Base-by-base conservation (phyloP, 2,888 invertebrate species). In the Drosophila bunnanda region DNA sequence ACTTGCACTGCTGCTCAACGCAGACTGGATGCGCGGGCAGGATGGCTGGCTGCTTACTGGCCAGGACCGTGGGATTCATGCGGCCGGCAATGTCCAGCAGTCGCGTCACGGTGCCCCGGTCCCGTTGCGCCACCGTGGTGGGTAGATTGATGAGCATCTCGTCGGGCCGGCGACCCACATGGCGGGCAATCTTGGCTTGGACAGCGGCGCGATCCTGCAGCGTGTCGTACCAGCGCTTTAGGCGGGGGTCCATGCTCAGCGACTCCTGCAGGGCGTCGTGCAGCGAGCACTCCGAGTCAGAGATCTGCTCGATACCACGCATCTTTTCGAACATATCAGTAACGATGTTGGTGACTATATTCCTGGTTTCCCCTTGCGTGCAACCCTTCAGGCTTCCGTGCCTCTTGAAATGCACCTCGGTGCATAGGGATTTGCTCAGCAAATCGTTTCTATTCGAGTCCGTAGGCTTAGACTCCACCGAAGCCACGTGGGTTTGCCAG, bases 131-230 rank as follows among this genome's bases (percentile, higher is more conserved):
- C 4, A 88, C 57, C 0, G 86, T 81, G 4, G 66, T 41, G 8
- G 77, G 65, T n/a, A 78, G 68, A 79, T 90, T 91, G 50, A 83
- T 80, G 2, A 90, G 75, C 74, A 91, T 79, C 48, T 83, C 81
- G 0, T 74, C 36, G 2, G 78, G 75, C 0, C 20, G 58, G 12
- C 88, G 88, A 1, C 84, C 86, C 0, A 75, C 78, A 30, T 71
- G 72, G 0, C 36, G 43, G 7, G 17, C 36, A 17, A 91, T 91
- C 55, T 68, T 78, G 0, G 9, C 0, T 32, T 84, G 82, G 9
- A 90, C 43, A 6, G 41, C 13, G 0, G 71, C 48, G 2, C 91
- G 86, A 15, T 89, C 79, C 6, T 66, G 56, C 7, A 91, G 44
- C 7, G 75, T 72, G 20, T 85, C 56, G n/a, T 84, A 76, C 91